Base-by-base conservation (phyloP, 1,140 invertebrate species). In the Papilio polytes region DNA sequence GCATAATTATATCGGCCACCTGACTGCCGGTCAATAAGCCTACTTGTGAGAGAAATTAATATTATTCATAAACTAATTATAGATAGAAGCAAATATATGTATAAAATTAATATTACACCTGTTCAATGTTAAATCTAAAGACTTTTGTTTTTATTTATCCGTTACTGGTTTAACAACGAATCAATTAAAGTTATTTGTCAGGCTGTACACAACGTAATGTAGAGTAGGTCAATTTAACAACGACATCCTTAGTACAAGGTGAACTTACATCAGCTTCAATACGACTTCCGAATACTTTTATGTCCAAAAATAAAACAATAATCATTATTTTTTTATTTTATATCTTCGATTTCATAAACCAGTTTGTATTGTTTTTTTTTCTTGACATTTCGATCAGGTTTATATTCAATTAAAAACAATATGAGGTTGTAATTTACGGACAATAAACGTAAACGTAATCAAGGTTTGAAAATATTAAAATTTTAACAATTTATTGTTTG, bases 211-310 rank as follows among this genome's bases (percentile, higher is more conserved):
- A 31, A 66, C 63, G 10, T 63, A 66, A 31, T 66, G 12, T 66
- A 26, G 22, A 66, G 26, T 66, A 66, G 63, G 63, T 66, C 63
- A 66, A 26, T 66, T 26, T 63, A 12, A 22, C 63, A 31, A 13
- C 63, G 63, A 31, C 63, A 66, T 66, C 63, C 63, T 31, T 66
- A 9, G 26, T 31, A 15, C 63, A 66, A 66, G 63, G 63, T 66
- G 1, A 66, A 31, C 59, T 66, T 66, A 31, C 63, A 66, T 66
- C 63, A 66, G 63, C 3, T 63, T 63, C 2, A 15, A 10, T 26
- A 26, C 63, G 63, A 66, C 63, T 66, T 66, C 63, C 63, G 63
- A 66, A 66, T 66, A 31, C 22, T 26, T 66, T 66, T 66, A 31
- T 26, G 63, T 31, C 22, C 63, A 31, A 22, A 59, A 66, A 66